These are phyloP conservation scores for Pristionchus mayeri DNA, from an alignment of 2,888 invertebrate genomes.

Conservation along the genomic window DNA sequence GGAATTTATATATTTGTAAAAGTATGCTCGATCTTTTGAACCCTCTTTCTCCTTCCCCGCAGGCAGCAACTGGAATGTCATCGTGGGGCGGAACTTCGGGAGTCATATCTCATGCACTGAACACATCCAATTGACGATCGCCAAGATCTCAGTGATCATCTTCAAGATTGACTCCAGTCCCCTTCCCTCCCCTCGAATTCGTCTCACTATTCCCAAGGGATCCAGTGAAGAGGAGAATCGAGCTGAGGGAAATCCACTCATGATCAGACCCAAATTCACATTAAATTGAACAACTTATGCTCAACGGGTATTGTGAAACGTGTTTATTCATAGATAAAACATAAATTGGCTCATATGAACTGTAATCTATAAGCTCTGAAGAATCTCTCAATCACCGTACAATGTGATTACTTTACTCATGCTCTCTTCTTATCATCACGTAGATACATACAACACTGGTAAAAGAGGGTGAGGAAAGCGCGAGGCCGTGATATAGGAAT, in stretches of 20 bases:
- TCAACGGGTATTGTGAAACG: neutral
- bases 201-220: neutral
- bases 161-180: neutral
- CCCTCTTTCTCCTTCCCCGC: too few species aligned
- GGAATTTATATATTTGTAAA: too few species aligned
- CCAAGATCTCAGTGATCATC: slow-evolving; percentile 45
- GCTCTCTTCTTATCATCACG: too few species aligned
- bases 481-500: too few species aligned
- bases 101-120: slow-evolving; percentile 33
- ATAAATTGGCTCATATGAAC: slow-evolving; percentile 19
- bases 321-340: slow-evolving; percentile 8
- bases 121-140: slow-evolving; percentile 41
- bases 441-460: too few species aligned
- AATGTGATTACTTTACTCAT: too few species aligned
- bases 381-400: neutral
- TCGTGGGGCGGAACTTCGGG: slow-evolving; percentile 47
- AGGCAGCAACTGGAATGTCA: slow-evolving; percentile 41
- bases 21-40: too few species aligned
- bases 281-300: neutral
- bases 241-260: neutral
- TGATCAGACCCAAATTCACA: neutral
- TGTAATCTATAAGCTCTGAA: slow-evolving; percentile 24
- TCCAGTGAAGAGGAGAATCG: neutral
- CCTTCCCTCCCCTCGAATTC: neutral
- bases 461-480: too few species aligned